Conservation (phyloP, 2,797 vertebrate genomes). For the Alectoris magna region DNA sequence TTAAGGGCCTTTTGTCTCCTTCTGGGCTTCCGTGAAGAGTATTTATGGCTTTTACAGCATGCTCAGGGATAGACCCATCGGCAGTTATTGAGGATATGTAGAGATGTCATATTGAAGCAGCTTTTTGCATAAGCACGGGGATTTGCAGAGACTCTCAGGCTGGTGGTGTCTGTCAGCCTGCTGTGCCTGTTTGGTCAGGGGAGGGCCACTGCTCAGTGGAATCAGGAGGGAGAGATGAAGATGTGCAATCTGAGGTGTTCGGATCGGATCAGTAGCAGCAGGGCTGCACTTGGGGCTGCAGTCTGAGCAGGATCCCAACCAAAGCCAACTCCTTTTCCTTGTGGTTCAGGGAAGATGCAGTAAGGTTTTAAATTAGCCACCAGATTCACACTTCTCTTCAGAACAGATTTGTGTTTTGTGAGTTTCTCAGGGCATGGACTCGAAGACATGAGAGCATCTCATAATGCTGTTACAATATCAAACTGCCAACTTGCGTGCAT, state of each 20-base stretch:
- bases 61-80: slow-evolving; percentile 16
- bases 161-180: slow-evolving; percentile 38
- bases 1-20: slow-evolving; percentile 57
- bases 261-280: neutral
- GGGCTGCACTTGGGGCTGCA: neutral
- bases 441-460: slow-evolving; percentile 2
- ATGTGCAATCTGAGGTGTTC: neutral
- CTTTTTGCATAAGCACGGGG: slow-evolving; percentile 29
- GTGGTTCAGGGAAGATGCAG: neutral
- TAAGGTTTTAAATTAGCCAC: slow-evolving; percentile 20
- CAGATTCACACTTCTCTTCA: neutral
- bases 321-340: neutral
- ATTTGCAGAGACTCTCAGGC: neutral
- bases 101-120: slow-evolving; percentile 49
- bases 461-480: neutral
- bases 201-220: slow-evolving; percentile 2
- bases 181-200: slow-evolving; percentile 37
- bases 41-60: slow-evolving; percentile 52
- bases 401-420: neutral
- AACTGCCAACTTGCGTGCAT: neutral
- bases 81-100: slow-evolving; percentile 61
- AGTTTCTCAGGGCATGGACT: neutral
- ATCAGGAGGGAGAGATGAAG: neutral
- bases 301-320: neutral
- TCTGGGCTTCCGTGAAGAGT: slow-evolving; percentile 49